These are phyloP conservation scores for Columbina picui DNA, from an alignment of 2,113 vertebrate species.

Conservation along the genomic window DNA sequence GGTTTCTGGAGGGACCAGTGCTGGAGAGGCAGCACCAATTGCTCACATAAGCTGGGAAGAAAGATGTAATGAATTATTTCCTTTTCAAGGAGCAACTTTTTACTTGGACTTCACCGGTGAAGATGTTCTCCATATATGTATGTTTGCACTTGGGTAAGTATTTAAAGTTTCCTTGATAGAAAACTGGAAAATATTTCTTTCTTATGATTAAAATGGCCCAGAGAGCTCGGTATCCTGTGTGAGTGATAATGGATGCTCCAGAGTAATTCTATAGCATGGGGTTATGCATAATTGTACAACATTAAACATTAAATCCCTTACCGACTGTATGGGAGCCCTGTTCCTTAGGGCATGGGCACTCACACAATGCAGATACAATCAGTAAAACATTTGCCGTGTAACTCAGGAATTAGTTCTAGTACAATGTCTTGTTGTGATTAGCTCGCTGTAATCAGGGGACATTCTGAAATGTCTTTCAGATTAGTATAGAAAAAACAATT, in stretches of 20 bases:
- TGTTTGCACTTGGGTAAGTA: constrained; percentile 95
- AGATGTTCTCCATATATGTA: constrained; percentile 89
- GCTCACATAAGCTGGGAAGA: neutral
- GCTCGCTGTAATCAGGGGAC: neutral
- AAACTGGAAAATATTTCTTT: neutral
- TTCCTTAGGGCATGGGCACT: neutral
- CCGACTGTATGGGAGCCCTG: neutral
- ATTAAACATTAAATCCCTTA: neutral
- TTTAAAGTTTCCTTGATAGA: neutral
- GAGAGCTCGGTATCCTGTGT: neutral
- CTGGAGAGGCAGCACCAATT: neutral
- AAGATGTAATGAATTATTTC: neutral
- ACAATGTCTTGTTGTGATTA: neutral
- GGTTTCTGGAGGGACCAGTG: neutral
- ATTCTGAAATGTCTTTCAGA: neutral
- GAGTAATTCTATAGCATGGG: neutral
- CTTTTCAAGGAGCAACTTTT: constrained; percentile 86
- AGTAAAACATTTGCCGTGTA: neutral
- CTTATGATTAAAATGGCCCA: neutral
- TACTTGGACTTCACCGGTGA: constrained; percentile 90
- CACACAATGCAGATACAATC: neutral
- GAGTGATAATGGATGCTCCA: neutral
- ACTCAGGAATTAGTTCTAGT: neutral
- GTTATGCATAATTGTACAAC: neutral
- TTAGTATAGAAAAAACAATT: neutral